A percentile compares a stretch with the other conserved stretches of the same genome.
Evolutionary conservation across 2,797 vertebrate species (phyloP).

Genomic region (Dicrostonyx torquatus): DNA sequence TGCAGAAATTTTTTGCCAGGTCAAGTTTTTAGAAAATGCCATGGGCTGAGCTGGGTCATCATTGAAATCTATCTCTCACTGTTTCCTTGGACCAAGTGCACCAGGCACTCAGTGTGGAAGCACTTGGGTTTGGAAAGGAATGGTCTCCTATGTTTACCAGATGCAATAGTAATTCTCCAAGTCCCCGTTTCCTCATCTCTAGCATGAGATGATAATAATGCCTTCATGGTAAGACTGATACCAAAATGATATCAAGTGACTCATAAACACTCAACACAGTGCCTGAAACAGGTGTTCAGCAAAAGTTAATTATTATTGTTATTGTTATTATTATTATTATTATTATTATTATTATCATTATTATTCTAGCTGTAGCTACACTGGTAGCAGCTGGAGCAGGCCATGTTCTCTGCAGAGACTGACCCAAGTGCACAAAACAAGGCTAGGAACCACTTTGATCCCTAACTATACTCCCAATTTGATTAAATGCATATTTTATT

Average conservation of each 20-base stretch:
- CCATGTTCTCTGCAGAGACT: not conserved
- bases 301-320: too few species aligned
- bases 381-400: not conserved
- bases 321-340: too few species aligned
- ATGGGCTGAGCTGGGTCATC: not conserved
- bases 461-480: not conserved
- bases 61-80: not conserved
- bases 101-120: not conserved
- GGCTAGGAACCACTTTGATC: not conserved
- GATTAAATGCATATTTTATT: slow-evolving; percentile 20
- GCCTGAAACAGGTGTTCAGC: not conserved
- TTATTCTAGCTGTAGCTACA: not conserved
- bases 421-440: not conserved
- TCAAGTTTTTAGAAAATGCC: not conserved
- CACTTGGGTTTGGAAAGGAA: rapidly evolving
- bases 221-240: not conserved
- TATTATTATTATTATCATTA: not conserved
- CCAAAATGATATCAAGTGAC: not conserved
- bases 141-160: not conserved
- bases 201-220: not conserved
- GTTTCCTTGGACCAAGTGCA: not conserved
- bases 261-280: not conserved
- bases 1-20: not conserved
- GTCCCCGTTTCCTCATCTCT: not conserved
- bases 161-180: not conserved